Evolutionary conservation across 2,113 vertebrate genomes (phyloP).

Genomic region (Petromus typicus): DNA sequence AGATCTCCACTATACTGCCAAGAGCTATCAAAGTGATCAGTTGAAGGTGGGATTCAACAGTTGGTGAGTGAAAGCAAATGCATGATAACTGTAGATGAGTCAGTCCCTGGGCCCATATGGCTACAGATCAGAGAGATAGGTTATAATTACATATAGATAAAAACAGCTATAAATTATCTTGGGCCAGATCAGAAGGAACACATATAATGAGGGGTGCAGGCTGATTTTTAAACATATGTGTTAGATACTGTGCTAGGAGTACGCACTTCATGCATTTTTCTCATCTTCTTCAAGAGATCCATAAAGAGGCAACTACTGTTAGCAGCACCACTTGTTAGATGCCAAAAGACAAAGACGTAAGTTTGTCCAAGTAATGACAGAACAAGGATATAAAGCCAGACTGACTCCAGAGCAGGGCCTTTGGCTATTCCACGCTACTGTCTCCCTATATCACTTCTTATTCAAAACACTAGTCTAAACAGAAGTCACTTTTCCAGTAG

Average conservation of each 20-base stretch:
- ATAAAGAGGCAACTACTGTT: not conserved
- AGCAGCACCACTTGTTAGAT: constrained; percentile 29
- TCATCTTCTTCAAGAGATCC: not conserved
- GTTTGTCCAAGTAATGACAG: constrained; percentile 4
- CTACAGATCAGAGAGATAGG: not conserved
- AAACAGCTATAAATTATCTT: constrained; percentile 4
- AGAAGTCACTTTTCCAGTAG: constrained; percentile 28
- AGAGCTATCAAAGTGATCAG: not conserved
- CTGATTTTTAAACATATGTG: not conserved
- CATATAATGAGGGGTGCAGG: not conserved
- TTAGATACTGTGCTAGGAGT: not conserved
- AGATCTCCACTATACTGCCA: not conserved
- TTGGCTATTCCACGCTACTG: not conserved
- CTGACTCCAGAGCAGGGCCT: not conserved
- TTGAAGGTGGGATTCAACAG: not conserved
- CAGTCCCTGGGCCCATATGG: not conserved
- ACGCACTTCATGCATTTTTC: not conserved
- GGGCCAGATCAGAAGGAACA: constrained; percentile 29
- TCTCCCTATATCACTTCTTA: not conserved
- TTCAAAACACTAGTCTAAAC: constrained; percentile 17
- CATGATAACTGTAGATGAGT: not conserved
- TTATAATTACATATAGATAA: not conserved
- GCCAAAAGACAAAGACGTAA: not conserved
- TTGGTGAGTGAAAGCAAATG: constrained; percentile 31
- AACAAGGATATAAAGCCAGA: constrained; percentile 13